Evolutionary conservation across 2,797 vertebrate species (phyloP), one percentile per base, ranked within the genome.

Genomic region (Perodicticus potto): DNA sequence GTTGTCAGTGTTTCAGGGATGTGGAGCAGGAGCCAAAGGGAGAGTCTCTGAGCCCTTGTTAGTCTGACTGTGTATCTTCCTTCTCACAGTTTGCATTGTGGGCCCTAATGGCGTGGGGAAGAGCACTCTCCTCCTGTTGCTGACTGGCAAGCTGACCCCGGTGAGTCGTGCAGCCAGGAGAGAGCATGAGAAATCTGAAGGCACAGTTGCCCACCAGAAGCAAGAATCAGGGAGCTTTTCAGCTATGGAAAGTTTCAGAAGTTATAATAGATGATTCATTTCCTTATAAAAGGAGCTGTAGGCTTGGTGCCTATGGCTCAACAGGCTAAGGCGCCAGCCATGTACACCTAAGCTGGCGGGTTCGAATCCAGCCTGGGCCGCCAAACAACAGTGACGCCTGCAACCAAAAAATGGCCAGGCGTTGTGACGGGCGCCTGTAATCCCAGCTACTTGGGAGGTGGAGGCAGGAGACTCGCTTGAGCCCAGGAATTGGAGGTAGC

Each of bases 101-200:
- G 99, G 99, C 67, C 99, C 99, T 49, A 99, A 99, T 2, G 99
- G 99, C 0, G 99, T 99, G 20, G 99, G 99, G 32, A 99, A 99
- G 97, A 99, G 99, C 98, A 99, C 99, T 0, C 97, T 99, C 78
- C 98, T 99, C 27, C 98, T 99, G 89, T 98, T 99, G 91, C 98
- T 99, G 72, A 99, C 99, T 0, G 99, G 99, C 34, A 99, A 98
- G 96, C 94, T 99, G 83, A 98, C 96, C 0, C 99, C 99, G 78
- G 99, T 99, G 98, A 98, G 99, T 94, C 29, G 7, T 3, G 43
- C 7, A 19, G 13, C 40, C 11, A 3, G 6, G 34, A 16, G 65
- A 3, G 13, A 16, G 13, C 0, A 0, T 9, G 12, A 27, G 40
- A 49, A 23, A 19, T 29, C 2, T 43, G 34, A 22, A 5, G 27